Evolutionary conservation across 2,797 vertebrate species (phyloP).

Genomic region (Rhinoraja longicauda): DNA sequence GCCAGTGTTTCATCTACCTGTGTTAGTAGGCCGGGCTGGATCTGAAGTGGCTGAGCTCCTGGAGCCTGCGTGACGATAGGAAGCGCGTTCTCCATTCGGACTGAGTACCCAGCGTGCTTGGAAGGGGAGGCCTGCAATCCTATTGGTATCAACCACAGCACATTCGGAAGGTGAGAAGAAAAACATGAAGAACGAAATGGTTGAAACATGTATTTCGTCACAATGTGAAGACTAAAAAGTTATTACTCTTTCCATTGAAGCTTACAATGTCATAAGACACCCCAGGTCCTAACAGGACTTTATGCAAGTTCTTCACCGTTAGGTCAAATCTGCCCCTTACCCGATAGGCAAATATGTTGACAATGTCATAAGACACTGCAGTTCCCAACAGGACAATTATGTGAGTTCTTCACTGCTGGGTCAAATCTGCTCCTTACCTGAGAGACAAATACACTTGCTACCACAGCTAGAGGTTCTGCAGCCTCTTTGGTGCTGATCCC

Average conservation of each 20-base stretch:
- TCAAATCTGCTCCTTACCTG: background rate
- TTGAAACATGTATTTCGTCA: background rate
- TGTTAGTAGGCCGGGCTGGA: conserved; percentile 91
- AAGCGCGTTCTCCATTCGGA: conserved; percentile 96
- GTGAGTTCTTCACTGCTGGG: background rate
- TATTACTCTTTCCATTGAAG: background rate
- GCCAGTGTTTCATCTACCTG: conserved; percentile 67
- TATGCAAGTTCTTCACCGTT: background rate
- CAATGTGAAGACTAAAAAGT: background rate
- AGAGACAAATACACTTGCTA: background rate
- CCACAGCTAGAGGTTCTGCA: background rate
- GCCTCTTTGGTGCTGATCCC: background rate
- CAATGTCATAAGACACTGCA: background rate
- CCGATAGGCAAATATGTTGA: background rate
- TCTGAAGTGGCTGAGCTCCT: conserved; percentile 89
- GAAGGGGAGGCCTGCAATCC: conserved; percentile 94
- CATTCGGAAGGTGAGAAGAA: background rate
- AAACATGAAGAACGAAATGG: background rate
- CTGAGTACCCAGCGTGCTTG: conserved; percentile 93
- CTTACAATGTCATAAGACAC: conserved; percentile 1
- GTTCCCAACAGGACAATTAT: background rate
- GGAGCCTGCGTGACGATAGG: conserved; percentile 97
- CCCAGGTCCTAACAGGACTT: background rate
- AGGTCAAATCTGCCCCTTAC: background rate
- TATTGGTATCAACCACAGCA: conserved; percentile 47